Percentiles rank a stretch among this genome's conserved stretches.
These are phyloP conservation scores for Bettongia penicillata DNA, from an alignment of 2,113 vertebrate genomes.

Conservation along the genomic window DNA sequence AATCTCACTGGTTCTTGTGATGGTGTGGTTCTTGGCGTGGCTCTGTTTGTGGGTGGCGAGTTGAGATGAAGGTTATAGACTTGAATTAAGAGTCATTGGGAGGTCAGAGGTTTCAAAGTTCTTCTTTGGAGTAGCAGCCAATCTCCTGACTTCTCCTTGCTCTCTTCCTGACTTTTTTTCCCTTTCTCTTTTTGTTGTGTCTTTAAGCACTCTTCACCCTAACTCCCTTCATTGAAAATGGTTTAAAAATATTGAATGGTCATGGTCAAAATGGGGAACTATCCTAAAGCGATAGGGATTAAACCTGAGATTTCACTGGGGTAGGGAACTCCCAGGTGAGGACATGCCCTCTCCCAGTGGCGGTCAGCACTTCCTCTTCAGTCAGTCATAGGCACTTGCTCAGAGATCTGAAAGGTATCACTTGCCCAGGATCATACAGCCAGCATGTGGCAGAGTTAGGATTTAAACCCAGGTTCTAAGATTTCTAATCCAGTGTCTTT, in stretches of 20 bases:
- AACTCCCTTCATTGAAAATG: neutral
- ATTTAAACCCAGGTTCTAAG: neutral
- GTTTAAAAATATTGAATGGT: neutral
- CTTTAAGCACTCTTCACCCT: neutral
- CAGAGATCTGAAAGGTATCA: neutral
- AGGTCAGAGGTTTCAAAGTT: neutral
- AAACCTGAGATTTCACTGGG: neutral
- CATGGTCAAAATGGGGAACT: neutral
- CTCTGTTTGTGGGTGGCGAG: neutral
- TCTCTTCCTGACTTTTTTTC: neutral
- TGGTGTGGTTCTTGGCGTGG: neutral
- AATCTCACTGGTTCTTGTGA: neutral
- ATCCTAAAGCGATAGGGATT: neutral
- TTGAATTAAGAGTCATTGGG: neutral
- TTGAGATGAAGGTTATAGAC: neutral
- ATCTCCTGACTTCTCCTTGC: neutral
- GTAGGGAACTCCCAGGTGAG: neutral
- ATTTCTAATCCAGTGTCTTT: neutral
- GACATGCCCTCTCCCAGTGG: neutral
- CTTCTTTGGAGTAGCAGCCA: neutral
- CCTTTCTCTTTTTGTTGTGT: neutral
- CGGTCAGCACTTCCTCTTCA: neutral
- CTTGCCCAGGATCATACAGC: neutral
- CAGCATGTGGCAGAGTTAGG: neutral
- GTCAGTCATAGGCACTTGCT: neutral